phyloP scores from a whole-genome alignment of 2,888 invertebrate species.

The Apodemia mormo region DNA sequence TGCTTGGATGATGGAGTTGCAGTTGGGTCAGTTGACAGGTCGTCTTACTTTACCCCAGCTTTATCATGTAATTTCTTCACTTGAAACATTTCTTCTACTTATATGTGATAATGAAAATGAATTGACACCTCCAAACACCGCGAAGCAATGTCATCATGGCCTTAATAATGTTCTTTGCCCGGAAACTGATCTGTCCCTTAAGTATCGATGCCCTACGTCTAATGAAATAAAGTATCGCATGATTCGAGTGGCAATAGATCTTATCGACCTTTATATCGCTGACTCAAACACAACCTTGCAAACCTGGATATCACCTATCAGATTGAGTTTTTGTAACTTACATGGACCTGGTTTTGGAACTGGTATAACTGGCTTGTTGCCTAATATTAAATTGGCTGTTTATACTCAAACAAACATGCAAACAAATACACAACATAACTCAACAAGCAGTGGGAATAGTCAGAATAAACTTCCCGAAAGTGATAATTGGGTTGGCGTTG shows the following conservation, averaged over 20 bases:
- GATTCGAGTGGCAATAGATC: slow-evolving; percentile 93
- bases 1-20: slow-evolving; percentile 97
- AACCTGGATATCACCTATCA: slow-evolving; percentile 93
- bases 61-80: slow-evolving; percentile 91
- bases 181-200: slow-evolving; percentile 85
- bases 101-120: slow-evolving; percentile 95
- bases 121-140: slow-evolving; percentile 89
- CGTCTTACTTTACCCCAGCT: slow-evolving; percentile 94
- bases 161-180: slow-evolving; percentile 85
- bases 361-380: slow-evolving; percentile 93
- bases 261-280: slow-evolving; percentile 94
- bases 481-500: slow-evolving; percentile 96
- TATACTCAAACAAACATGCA: slow-evolving; percentile 85
- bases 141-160: slow-evolving; percentile 91
- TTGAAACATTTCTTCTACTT: slow-evolving; percentile 94
- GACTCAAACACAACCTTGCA: slow-evolving; percentile 94
- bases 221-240: slow-evolving; percentile 96
- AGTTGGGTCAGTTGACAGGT: slow-evolving; percentile 95
- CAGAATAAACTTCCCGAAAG: slow-evolving; percentile 64
- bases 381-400: slow-evolving; percentile 84
- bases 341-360: slow-evolving; percentile 95
- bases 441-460: slow-evolving; percentile 72
- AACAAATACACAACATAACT: slow-evolving; percentile 75
- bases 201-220: slow-evolving; percentile 89
- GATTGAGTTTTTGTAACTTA: slow-evolving; percentile 95